Percentiles rank a stretch among this genome's conserved stretches.
phyloP scores from a whole-genome alignment of 2,888 invertebrate species.

The Nymphalis urticae region DNA sequence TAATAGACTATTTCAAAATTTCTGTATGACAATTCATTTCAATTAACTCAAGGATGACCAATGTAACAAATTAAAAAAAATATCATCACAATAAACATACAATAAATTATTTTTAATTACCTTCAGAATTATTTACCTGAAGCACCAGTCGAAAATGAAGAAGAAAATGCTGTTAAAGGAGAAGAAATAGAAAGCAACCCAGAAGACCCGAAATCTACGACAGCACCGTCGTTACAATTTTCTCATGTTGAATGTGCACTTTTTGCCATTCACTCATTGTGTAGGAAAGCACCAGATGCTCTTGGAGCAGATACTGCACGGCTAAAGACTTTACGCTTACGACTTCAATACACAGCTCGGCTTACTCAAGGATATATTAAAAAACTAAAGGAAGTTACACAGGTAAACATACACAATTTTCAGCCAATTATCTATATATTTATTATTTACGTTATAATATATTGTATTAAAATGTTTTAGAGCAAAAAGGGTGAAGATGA shows the following conservation, averaged over 20 bases:
- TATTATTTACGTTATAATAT: background rate
- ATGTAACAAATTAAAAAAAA: no score
- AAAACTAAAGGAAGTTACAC: constrained; percentile 84
- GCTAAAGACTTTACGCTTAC: constrained; percentile 91
- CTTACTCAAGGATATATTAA: constrained; percentile 92
- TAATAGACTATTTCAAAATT: no score
- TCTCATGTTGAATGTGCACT: constrained; percentile 96
- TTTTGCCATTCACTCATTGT: constrained; percentile 88
- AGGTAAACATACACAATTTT: constrained; percentile 52
- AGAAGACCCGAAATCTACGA: constrained; percentile 67
- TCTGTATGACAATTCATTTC: no score
- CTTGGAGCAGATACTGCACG: constrained; percentile 86
- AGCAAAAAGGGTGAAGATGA: constrained; percentile 87
- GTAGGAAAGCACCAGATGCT: constrained; percentile 88
- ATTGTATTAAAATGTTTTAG: constrained; percentile 52
- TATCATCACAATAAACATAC: no score
- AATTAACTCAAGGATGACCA: no score
- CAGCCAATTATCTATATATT: background rate
- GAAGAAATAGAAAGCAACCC: constrained; percentile 58
- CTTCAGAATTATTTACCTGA: constrained; percentile 92
- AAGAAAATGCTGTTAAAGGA: constrained; percentile 65
- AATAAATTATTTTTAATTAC: constrained; percentile 36
- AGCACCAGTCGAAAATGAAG: constrained; percentile 85
- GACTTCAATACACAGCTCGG: constrained; percentile 95
- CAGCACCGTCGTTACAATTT: constrained; percentile 92